Evolutionary conservation across 2,113 vertebrate species (phyloP).

Genomic region (Caracal caracal): DNA sequence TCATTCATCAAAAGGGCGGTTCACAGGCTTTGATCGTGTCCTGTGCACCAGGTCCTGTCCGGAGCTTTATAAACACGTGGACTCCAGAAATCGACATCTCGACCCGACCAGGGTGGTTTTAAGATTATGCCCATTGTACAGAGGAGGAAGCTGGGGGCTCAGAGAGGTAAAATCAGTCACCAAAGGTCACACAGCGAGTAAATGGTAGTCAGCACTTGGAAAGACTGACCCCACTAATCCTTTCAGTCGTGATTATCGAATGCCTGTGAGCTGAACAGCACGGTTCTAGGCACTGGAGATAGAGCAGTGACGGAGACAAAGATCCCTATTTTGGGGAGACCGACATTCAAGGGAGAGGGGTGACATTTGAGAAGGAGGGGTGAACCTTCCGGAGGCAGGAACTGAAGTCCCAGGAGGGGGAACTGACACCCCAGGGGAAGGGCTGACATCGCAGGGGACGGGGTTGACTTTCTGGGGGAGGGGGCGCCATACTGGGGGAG

Average conservation of each 20-base stretch:
- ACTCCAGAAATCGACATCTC: neutral
- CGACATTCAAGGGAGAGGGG: too few species aligned
- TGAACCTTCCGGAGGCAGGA: too few species aligned
- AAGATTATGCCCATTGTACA: neutral
- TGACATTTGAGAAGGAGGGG: too few species aligned
- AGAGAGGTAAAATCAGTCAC: neutral
- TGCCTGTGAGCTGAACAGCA: neutral
- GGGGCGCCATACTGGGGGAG: neutral
- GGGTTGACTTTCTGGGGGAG: too few species aligned
- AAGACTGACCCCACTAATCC: neutral
- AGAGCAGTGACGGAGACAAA: neutral
- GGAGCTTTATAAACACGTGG: rapidly evolving
- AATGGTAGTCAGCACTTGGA: neutral
- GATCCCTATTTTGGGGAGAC: neutral
- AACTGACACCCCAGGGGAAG: too few species aligned
- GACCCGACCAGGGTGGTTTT: too few species aligned
- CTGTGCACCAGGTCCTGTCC: neutral
- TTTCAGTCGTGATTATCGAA: neutral
- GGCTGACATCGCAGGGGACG: too few species aligned
- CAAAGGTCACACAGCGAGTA: neutral
- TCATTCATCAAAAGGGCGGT: neutral
- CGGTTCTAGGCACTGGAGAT: neutral
- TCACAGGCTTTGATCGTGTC: too few species aligned
- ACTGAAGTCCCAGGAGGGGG: too few species aligned
- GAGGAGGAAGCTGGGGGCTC: neutral